Conservation (phyloP, 2,113 vertebrate genomes). For the Paramormyrops kingsleyae region DNA sequence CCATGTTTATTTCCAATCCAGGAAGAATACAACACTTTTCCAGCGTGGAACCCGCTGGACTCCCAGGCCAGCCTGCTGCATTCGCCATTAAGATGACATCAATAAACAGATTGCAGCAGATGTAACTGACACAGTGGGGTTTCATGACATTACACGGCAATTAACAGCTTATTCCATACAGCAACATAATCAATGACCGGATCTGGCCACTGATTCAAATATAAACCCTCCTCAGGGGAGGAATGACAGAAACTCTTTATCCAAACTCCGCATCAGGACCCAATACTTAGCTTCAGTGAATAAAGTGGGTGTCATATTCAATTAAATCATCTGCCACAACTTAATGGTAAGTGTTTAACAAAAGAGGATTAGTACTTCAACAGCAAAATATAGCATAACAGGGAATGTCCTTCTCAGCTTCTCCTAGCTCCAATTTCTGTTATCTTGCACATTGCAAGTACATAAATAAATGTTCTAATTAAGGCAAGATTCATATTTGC, state of each 20-base stretch:
- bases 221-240: neutral
- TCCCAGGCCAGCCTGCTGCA: neutral
- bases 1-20: neutral
- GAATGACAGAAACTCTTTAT: constrained; percentile 28
- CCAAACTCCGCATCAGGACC: neutral
- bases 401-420: neutral
- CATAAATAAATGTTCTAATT: neutral
- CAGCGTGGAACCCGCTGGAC: neutral
- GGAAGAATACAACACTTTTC: neutral
- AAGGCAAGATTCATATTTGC: neutral
- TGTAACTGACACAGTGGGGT: neutral
- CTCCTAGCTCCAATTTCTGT: neutral
- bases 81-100: neutral
- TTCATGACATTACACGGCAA: constrained; percentile 13
- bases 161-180: constrained; percentile 50
- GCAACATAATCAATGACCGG: neutral
- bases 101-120: neutral
- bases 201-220: neutral
- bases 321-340: constrained; percentile 21
- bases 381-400: neutral
- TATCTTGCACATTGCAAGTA: neutral
- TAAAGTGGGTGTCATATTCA: constrained; percentile 21
- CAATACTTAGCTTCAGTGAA: constrained; percentile 33
- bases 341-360: constrained; percentile 9
- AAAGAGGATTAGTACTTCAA: neutral